Percentiles rank a stretch among this genome's conserved stretches.
Conservation (phyloP, 2,888 invertebrate genomes). For the Trachelus stipa region DNA sequence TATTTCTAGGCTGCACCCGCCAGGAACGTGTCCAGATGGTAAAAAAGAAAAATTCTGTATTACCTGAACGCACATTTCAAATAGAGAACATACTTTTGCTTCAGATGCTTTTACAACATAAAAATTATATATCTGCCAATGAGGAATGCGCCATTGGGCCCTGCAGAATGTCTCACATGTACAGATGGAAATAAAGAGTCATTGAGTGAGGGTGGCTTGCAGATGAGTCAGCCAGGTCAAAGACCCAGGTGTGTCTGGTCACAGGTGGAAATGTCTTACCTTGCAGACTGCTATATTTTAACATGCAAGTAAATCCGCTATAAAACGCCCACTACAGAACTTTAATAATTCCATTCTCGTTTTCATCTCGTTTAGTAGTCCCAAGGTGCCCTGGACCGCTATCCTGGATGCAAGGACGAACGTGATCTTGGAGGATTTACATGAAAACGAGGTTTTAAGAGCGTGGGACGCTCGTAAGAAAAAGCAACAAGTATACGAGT, state of each 20-base stretch:
- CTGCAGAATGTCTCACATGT: conserved; percentile 22
- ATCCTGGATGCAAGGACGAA: conserved; percentile 18
- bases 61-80: not conserved
- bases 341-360: not conserved
- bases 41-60: not conserved
- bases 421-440: conserved; percentile 5
- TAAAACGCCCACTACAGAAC: not conserved
- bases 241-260: conserved; percentile 20
- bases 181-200: not conserved
- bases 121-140: conserved; percentile 15
- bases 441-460: not conserved
- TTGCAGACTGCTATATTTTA: conserved; percentile 21
- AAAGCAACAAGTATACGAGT: conserved; percentile 6
- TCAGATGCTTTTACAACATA: conserved; percentile 21
- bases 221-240: not conserved
- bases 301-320: conserved; percentile 21
- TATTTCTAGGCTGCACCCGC: conserved; percentile 24
- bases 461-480: not conserved
- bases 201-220: not conserved
- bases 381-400: conserved; percentile 18
- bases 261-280: conserved; percentile 19
- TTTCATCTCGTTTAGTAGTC: conserved; percentile 15
- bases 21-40: conserved; percentile 8
- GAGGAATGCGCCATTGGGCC: conserved; percentile 9
- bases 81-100: not conserved